Base-by-base conservation (phyloP, 2,113 vertebrate species). In the Aphelocoma coerulescens region DNA sequence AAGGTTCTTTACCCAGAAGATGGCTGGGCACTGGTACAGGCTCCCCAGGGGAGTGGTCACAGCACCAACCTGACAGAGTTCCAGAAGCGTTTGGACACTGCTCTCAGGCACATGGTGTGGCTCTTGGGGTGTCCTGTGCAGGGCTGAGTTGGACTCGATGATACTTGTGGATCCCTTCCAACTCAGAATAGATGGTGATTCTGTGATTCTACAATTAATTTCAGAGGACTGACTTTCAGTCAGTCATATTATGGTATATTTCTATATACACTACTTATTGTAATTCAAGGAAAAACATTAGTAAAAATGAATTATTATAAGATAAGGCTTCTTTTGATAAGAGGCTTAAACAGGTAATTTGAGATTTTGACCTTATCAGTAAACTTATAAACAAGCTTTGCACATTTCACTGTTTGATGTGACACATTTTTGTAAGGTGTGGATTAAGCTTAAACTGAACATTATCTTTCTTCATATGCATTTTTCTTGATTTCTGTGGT, bases 11-110 rank as follows among this genome's bases (percentile, higher is more conserved):
- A 49, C 20, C 4, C 16, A 26, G 16, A 26, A 21, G 10, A 8
- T 43, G 35, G 11, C 0, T 73, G 18, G 37, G 27, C 18, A 51
- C 21, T 58, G 43, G 18, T 57, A 73, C 14, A 49, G 24, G 35
- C 10, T 66, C 2, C 4, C 15, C 32, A 43, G 21, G 12, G 17
- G 0, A 57, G 6, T 10, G 9, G 18, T 35, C 21, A 37, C 18
- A 58, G 58, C 12, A 58, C 22, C 9, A 51, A 26, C 2, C 27
- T 51, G 27, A 7, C 1, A 8, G 20, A 51, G 43, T 9, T 43
- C 43, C 37, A 66, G 27, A 58, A 37, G 5, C 0, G 0, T 44
- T 73, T 73, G 44, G 33, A 58, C 27, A 65, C 2, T 3, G 6
- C 32, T 65, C 17, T 51, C 17, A 23, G 58, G 51, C 14, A 43